These are phyloP conservation scores for Sinelater perroti DNA, from an alignment of 2,888 invertebrate species.

Conservation along the genomic window DNA sequence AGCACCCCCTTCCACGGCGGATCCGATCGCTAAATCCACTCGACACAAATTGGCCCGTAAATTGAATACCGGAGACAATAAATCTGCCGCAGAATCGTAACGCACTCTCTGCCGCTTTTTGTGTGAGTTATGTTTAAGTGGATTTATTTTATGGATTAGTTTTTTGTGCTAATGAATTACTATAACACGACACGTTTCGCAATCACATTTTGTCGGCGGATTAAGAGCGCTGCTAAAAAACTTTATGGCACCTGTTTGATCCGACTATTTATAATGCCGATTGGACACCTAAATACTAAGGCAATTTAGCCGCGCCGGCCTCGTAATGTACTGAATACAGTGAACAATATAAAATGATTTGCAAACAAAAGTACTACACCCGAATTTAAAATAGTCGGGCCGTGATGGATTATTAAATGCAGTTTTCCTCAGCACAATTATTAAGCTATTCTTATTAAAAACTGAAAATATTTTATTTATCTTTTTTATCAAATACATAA, in stretches of 20 bases:
- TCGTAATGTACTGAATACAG: no score
- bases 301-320: not conserved
- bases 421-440: no score
- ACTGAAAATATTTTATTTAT: no score
- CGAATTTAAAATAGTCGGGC: no score
- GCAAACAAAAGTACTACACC: no score
- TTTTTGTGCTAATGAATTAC: slow-evolving; percentile 58
- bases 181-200: slow-evolving; percentile 44
- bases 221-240: slow-evolving; percentile 21
- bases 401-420: no score
- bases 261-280: slow-evolving; percentile 12
- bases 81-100: slow-evolving; percentile 57
- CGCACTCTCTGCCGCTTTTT: slow-evolving; percentile 52
- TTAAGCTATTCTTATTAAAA: no score
- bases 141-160: slow-evolving; percentile 59
- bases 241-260: slow-evolving; percentile 23
- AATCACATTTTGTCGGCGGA: slow-evolving; percentile 32
- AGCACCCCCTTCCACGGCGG: slow-evolving; percentile 45
- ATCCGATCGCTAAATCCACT: slow-evolving; percentile 58
- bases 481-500: no score
- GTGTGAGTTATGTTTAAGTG: slow-evolving; percentile 56
- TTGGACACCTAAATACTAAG: not conserved
- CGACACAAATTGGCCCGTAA: slow-evolving; percentile 62
- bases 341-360: no score
- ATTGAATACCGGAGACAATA: slow-evolving; percentile 59